Base-by-base conservation (phyloP, 2,888 invertebrate genomes). In the Rhogogaster chlorosoma region DNA sequence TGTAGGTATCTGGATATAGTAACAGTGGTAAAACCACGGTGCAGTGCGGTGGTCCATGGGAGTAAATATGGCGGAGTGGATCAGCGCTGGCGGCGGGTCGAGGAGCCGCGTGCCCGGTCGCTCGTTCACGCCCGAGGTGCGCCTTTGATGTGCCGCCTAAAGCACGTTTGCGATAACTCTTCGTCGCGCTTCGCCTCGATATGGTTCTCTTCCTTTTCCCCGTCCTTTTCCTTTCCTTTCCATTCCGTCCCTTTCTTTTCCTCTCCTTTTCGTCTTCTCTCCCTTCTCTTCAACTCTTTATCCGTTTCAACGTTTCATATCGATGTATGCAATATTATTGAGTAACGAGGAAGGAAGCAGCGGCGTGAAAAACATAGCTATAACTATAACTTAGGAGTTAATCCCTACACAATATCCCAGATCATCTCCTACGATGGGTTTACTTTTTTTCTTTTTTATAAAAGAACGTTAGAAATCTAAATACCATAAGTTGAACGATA, bases 81-180 rank as follows among this genome's bases (percentile, higher is more conserved):
- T 89, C 89, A 42, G 85, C 53, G 85, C 82, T 75, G 85, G 89
- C 88, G 90, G 89, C 90, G 90, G 91, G 90, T 90, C 91, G 91
- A 91, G 90, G 91, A 91, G 91, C 92, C 92, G 92, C 91, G 92
- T 92, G 92, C 91, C 92, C 91, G 91, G 91, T 91, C 91, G 91
- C 91, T 92, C 92, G 91, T 91, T 92, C 91, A 92, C 92, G 92
- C 92, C 92, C 91, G 92, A 92, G 91, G 92, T 92, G 92, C 90
- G 91, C 91, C 92, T 92, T 92, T 92, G 92, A 92, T 92, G 91
- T 91, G 92, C 92, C 92, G 92, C 92, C 91, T 91, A 92, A 90
- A 90, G 90, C 88, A 89, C 88, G 87, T 92, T 91, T 91, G 89
- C 89, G 90, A 91, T 91, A 91, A 92, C 92, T 92, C 89, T 78